Percentiles rank a stretch among this genome's conserved stretches.
Conservation (phyloP, 2,113 vertebrate genomes). For the Rhinolophus ferrumequinum region DNA sequence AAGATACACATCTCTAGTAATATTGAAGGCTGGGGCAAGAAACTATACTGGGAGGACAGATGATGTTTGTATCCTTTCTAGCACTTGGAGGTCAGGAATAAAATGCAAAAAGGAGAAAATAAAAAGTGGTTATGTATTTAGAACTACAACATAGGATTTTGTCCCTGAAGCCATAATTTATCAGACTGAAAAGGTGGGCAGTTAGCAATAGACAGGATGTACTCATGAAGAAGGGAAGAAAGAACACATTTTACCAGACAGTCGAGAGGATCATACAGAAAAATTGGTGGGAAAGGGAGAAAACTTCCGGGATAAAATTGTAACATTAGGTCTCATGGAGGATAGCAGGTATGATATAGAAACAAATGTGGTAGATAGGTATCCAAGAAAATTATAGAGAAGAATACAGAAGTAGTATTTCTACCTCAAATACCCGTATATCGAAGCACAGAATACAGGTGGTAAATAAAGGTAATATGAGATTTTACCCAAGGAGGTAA, state of each 20-base stretch:
- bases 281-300: neutral
- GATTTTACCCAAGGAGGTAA: neutral
- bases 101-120: neutral
- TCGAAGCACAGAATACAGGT: neutral
- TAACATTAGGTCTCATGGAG: neutral
- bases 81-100: neutral
- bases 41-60: too few species aligned
- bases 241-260: neutral
- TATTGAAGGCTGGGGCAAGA: neutral
- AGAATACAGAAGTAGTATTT: neutral
- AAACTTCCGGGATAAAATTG: neutral
- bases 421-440: neutral
- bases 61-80: neutral
- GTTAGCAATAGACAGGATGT: accelerated
- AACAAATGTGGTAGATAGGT: neutral
- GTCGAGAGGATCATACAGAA: neutral
- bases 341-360: neutral
- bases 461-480: neutral
- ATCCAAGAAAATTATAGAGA: neutral
- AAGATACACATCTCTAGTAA: neutral
- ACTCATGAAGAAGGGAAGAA: neutral
- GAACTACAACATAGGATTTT: neutral
- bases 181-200: neutral
- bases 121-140: neutral
- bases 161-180: neutral